Base-by-base conservation (phyloP, 2,888 invertebrate genomes). In the Papilio protenor region DNA sequence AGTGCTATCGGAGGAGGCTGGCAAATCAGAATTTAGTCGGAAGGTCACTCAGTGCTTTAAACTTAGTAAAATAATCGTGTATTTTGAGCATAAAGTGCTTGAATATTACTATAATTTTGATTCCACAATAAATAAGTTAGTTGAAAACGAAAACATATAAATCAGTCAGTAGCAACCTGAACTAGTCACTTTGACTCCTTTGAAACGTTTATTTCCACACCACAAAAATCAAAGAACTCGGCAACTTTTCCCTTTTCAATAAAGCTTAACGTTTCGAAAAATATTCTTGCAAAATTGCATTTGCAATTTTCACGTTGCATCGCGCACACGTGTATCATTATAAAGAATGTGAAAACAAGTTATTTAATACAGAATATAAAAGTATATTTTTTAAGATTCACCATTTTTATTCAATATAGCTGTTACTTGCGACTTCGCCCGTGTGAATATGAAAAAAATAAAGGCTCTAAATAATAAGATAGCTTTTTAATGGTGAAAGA, bases 231-330 rank as follows among this genome's bases (percentile, higher is more conserved):
- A 66, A 33, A 66, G 66, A 40, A 40, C 66, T 66, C 66, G n/a
- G 40, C n/a, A n/a, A 64, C 61, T 64, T 64, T 64, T 64, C 40
- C 11, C 11, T 66, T 66, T 66, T 11, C 66, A 66, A 40, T 66
- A 66, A 66, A n/a, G 66, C 18, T 66, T 40, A 40, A 66, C 11
- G 66, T 66, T 66, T 66, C 40, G 40, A 66, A 66, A 40, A n/a
- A 66, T 66, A 66, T 66, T 66, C 40, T 66, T 40, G 66, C 66
- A 66, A 64, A 64, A 40, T 40, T 64, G 33, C 40, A 66, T 66
- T 33, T 10, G 33, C 40, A n/a, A 40, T 66, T 40, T 66, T 18
- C 66, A 66, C 66, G n/a, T 66, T 40, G 27, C 18, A 33, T 64
- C 14, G 33, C 18, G 61, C 27, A 18, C 33, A 64, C 64, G 64